Evolutionary conservation across 2,888 invertebrate genomes (phyloP), one percentile per base, ranked within the genome.

Genomic region (Philereme transversata): DNA sequence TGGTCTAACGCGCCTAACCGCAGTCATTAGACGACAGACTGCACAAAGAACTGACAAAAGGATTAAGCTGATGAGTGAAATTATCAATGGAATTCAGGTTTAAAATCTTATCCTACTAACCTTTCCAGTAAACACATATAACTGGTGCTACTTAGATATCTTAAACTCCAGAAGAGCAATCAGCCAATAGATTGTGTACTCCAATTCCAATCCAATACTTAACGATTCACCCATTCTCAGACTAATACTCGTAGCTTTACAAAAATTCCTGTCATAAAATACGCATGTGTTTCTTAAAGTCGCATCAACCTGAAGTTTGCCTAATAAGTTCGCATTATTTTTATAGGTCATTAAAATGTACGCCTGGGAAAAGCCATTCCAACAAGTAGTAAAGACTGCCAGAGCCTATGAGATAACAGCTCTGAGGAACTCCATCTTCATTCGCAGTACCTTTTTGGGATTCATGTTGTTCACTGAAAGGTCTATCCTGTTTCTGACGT

Each of bases 271-370:
- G 22, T 22, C 22, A 22, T 22, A 22, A 22, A 22, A 22, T 22
- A 22, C 22, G 3, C 22, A 22, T 22, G 22, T 22, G 3, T 22
- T 22, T 22, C 22, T 22, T 22, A 22, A 22, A 22, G n/a, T n/a
- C n/a, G n/a, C n/a, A n/a, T n/a, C n/a, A 22, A 22, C 22, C 1
- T 22, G 22, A 22, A 22, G 22, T 22, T 22, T 3, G 22, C 22
- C 22, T 22, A 34, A 49, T 54, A 57, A 61, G 38, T 35, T 49
- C 50, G 10, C 2, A 57, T 52, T 50, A 8, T 41, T 9, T 10
- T 53, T 46, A 6, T 53, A 96, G 89, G 96, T 98, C 0, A 97
- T 98, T 65, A 98, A 98, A 92, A 98, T 98, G 98, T 98, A 98
- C 82, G 96, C 97, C 3, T 98, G 98, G 96, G 98, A 98, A 85